These are phyloP conservation scores for Laothoe populi DNA, from an alignment of 2,888 invertebrate species.

Conservation along the genomic window DNA sequence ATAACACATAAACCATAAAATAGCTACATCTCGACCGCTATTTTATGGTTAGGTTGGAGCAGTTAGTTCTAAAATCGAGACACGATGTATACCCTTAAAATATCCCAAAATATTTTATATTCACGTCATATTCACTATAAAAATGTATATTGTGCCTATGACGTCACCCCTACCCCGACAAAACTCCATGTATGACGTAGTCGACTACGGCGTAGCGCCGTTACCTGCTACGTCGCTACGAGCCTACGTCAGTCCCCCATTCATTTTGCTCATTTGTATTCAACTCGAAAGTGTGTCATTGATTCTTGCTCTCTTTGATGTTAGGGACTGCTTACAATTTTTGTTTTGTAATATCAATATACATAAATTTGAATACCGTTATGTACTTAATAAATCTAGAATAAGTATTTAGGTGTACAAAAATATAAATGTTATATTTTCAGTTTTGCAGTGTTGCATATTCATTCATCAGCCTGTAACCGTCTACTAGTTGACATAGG, in stretches of 20 bases:
- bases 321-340: slow-evolving; percentile 23
- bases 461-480: too few relatives aligned
- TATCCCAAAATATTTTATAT: neutral
- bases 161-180: slow-evolving; percentile 6
- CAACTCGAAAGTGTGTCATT: slow-evolving; percentile 29
- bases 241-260: slow-evolving; percentile 39
- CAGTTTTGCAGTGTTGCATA: too few relatives aligned
- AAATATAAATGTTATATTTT: too few relatives aligned
- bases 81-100: neutral
- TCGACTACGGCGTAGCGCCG: slow-evolving; percentile 39
- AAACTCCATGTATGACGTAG: slow-evolving; percentile 29
- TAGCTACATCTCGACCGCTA: too few relatives aligned
- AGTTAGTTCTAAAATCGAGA: too few relatives aligned
- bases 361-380: too few relatives aligned
- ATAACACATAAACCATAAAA: too few relatives aligned
- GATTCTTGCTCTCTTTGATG: slow-evolving; percentile 27
- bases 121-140: slow-evolving; percentile 4
- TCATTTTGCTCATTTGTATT: slow-evolving; percentile 44
- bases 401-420: too few relatives aligned
- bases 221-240: slow-evolving; percentile 41
- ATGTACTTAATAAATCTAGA: too few relatives aligned
- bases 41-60: too few relatives aligned
- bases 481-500: too few relatives aligned
- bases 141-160: neutral
- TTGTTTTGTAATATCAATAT: too few relatives aligned